These are phyloP conservation scores for Drosophila yooni DNA, from an alignment of 2,888 invertebrate genomes.

Conservation along the genomic window DNA sequence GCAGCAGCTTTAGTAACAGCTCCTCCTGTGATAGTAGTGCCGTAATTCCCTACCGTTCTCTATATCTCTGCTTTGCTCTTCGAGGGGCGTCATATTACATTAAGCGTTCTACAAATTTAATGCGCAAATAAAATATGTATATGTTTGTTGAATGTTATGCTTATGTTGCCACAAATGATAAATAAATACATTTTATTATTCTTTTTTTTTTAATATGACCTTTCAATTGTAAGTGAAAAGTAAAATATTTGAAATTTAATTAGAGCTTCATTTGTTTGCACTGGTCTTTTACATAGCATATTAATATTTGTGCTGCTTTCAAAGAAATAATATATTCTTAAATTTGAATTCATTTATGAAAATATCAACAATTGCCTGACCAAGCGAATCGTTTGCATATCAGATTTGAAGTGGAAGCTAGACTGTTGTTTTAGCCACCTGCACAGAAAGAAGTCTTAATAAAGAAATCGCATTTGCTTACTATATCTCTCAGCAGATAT, in stretches of 20 bases:
- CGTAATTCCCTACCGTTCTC: slow-evolving; percentile 1
- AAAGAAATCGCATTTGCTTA: neutral
- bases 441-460: neutral
- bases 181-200: neutral
- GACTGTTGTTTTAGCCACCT: neutral
- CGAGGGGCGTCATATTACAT: slow-evolving; percentile 20
- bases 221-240: neutral
- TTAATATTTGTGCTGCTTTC: neutral
- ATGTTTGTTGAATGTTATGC: neutral
- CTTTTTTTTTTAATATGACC: neutral
- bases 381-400: neutral
- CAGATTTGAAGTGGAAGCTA: neutral
- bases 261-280: neutral
- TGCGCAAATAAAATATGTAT: slow-evolving; percentile 17
- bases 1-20: slow-evolving; percentile 2
- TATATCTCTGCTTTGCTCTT: slow-evolving; percentile 2
- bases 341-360: neutral
- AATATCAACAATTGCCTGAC: neutral
- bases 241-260: neutral
- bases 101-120: slow-evolving; percentile 31
- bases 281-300: neutral
- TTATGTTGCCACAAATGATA: neutral
- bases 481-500: neutral
- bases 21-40: slow-evolving; percentile 15
- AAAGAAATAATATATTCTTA: neutral